Conservation (phyloP, 2,888 invertebrate species). For the Lepidocyrtoides sp. region DNA sequence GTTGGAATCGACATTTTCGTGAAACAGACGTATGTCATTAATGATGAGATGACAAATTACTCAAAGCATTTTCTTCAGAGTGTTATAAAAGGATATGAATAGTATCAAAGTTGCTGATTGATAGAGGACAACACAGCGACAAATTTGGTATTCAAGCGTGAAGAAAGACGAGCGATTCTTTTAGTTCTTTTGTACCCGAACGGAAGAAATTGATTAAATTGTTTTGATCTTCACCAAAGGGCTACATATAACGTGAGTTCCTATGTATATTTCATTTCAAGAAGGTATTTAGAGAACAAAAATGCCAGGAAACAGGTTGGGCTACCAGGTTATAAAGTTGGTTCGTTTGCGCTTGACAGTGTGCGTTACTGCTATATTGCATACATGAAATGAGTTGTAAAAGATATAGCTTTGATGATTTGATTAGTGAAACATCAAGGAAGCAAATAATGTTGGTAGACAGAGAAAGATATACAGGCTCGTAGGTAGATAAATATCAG, state of each 20-base stretch:
- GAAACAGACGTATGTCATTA: not conserved
- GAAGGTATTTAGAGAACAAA: no score
- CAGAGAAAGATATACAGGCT: not conserved
- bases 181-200: not conserved
- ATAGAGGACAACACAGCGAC: no score
- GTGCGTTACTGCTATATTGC: no score
- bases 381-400: not conserved
- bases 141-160: not conserved
- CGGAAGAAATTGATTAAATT: slow-evolving; percentile 47
- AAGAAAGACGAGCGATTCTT: not conserved
- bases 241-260: no score
- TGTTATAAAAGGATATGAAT: not conserved
- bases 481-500: not conserved
- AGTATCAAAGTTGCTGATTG: not conserved
- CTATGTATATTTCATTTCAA: no score
- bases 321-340: no score
- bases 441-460: not conserved
- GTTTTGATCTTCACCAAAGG: slow-evolving; percentile 12
- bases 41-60: not conserved
- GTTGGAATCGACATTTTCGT: not conserved
- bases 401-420: not conserved
- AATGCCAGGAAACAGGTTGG: not conserved
- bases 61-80: not conserved
- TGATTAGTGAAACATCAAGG: slow-evolving; percentile 26
- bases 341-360: no score